Evolutionary conservation across 2,797 vertebrate genomes (phyloP).

Genomic region (Cirrhinus mrigala): DNA sequence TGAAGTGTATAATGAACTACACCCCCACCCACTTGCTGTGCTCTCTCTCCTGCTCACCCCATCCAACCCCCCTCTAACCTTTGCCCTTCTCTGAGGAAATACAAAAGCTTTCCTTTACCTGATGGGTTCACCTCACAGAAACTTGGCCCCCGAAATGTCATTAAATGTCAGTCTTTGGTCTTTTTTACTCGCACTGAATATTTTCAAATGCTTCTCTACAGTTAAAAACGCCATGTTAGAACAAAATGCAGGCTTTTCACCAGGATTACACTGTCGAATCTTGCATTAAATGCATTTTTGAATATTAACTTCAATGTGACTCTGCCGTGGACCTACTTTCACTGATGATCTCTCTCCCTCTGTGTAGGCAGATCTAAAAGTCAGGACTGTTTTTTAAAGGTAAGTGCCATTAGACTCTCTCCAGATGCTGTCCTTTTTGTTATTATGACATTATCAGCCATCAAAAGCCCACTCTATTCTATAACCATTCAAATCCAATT

Average conservation of each 20-base stretch:
- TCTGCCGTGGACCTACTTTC: conserved; percentile 20
- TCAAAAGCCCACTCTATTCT: conserved; percentile 60
- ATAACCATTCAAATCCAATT: conserved; percentile 69
- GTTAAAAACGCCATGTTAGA: conserved; percentile 24
- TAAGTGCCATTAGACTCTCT: conserved; percentile 60
- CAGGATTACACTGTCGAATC: neutral
- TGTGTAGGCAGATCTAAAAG: conserved; percentile 65
- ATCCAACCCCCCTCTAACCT: conserved; percentile 39
- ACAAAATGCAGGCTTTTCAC: neutral
- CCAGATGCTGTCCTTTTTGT: conserved; percentile 36
- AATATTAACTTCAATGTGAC: conserved; percentile 2
- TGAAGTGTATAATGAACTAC: conserved; percentile 64
- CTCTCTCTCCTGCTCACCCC: conserved; percentile 53
- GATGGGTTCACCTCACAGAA: conserved; percentile 56
- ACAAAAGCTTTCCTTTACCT: conserved; percentile 58
- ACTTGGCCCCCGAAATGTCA: conserved; percentile 58
- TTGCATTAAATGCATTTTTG: conserved; percentile 23
- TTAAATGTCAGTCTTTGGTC: conserved; percentile 61
- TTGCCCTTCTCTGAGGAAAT: conserved; percentile 38
- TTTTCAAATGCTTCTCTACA: conserved; percentile 20
- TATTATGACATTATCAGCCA: neutral
- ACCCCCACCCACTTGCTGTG: conserved; percentile 61
- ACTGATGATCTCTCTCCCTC: conserved; percentile 14
- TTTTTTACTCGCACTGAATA: conserved; percentile 17
- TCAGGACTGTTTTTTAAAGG: conserved; percentile 55